Base-by-base conservation (phyloP, 2,888 invertebrate species). In the Oscheius sp. region DNA sequence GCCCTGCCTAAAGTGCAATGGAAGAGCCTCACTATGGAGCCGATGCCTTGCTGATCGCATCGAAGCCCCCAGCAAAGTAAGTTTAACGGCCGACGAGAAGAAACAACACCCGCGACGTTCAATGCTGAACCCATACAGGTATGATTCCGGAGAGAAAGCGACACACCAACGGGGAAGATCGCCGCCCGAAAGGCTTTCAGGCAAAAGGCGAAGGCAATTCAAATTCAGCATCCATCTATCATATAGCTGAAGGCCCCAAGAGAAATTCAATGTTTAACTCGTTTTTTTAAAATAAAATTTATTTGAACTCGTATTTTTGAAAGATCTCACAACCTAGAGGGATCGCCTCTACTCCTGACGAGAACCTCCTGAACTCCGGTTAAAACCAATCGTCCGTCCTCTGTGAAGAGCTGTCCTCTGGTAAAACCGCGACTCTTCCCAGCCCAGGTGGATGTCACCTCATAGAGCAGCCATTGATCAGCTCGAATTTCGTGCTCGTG, bases 21-120 rank as follows among this genome's bases (percentile, higher is more conserved):
- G 89, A 87, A 88, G 87, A 89, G 90, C 90, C 91, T 91, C 91
- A 86, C 89, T 90, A 90, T 90, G 91, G 90, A 90, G 90, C 89
- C 90, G 90, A 91, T 90, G 90, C 91, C 91, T 91, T 90, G 74
- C 77, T 91, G 91, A 91, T 91, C 91, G 91, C 89, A 90, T 90
- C 90, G 61, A 88, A 88, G 90, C 91, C 90, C 91, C 91, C 89
- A 91, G 91, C 91, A 90, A 91, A 91, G 91, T 91, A 91, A 91
- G 91, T 88, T 78, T 78, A 72, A 33, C 10, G 25, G 37, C 20
- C 20, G 29, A 52, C n/a, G n/a, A n/a, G n/a, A n/a, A n/a, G n/a
- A n/a, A n/a, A n/a, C n/a, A n/a, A n/a, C n/a, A n/a, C n/a, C n/a
- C n/a, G n/a, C n/a, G n/a, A n/a, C n/a, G n/a, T n/a, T n/a, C n/a